Base-by-base conservation (phyloP, 2,113 vertebrate genomes). In the Scomber scombrus region DNA sequence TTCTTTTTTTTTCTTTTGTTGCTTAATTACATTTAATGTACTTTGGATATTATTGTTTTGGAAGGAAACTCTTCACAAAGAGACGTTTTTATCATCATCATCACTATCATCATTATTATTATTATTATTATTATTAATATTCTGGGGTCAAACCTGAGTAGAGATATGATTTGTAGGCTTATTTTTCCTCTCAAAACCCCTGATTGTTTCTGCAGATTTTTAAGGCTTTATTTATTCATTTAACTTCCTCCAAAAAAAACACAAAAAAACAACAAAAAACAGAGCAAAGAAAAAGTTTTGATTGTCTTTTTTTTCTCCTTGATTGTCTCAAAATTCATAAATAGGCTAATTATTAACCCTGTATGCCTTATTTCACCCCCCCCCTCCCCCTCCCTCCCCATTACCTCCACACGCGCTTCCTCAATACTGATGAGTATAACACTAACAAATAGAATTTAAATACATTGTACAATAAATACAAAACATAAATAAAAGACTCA, bases 391-490 rank as follows among this genome's bases (percentile, higher is more conserved):
- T 1, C 34, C 34, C 1, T 9, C 8, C 10, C 12, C 5, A 2
- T 26, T 26, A 26, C 23, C 23, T 26, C 23, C 23, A 26, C 23
- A 26, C n/a, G 3, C 49, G 4, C 5, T 21, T 6, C 51, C 68
- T 86, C 85, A 81, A 78, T 79, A 89, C 83, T 85, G 87, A 86
- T 65, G 81, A 76, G 82, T 86, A 70, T 65, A 88, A 90, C 87
- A 91, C 81, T 31, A 89, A 90, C 88, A 75, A 76, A 92, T 89
- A 93, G 46, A 88, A 89, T 89, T 94, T 95, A 93, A 94, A 94
- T 94, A 94, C 88, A 91, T 88, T 85, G 85, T 84, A 85, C 88
- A 94, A 94, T 95, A 95, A 95, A 95, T 95, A 94, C 85, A 93
- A 93, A 92, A 89, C 90, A 93, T 94, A 94, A 94, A 92, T 92